A percentile compares a stretch with the other conserved stretches of the same genome.
Evolutionary conservation across 2,888 invertebrate genomes (phyloP).

Genomic region (Barypeithes pellucidus): DNA sequence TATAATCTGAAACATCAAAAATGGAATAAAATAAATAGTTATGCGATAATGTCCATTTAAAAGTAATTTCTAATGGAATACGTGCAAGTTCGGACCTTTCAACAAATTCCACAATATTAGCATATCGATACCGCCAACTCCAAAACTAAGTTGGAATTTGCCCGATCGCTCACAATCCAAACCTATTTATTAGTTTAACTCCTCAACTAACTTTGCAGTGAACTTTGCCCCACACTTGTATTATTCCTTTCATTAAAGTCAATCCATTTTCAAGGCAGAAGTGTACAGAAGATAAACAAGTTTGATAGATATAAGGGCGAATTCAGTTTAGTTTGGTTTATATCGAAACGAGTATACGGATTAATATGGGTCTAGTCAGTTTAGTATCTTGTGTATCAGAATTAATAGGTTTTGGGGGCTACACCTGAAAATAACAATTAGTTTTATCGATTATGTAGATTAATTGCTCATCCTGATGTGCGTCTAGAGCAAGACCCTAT

Average conservation of each 20-base stretch:
- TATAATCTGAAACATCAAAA: too few relatives aligned
- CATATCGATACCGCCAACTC: conserved; percentile 38
- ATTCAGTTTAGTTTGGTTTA: conserved; percentile 27
- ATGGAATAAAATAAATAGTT: too few relatives aligned
- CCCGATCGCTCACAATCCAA: conserved; percentile 41
- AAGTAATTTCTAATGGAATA: conserved; percentile 17
- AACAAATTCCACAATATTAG: conserved; percentile 25
- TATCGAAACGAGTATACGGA: conserved; percentile 14
- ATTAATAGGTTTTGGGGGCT: neutral
- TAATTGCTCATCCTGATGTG: too few relatives aligned
- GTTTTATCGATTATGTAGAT: neutral
- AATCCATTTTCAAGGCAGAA: conserved; percentile 38
- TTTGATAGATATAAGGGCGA: conserved; percentile 30
- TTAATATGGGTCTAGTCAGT: conserved; percentile 9
- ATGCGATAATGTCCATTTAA: too few relatives aligned
- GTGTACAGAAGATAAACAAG: conserved; percentile 42
- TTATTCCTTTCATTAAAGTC: conserved; percentile 36
- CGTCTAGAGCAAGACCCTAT: too few relatives aligned
- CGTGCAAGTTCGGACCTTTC: conserved; percentile 26
- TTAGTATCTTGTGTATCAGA: neutral
- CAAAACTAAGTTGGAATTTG: conserved; percentile 37
- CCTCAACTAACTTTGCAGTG: conserved; percentile 23
- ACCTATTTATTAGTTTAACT: conserved; percentile 45
- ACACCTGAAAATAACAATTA: neutral
- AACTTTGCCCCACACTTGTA: conserved; percentile 33